Base-by-base conservation (phyloP, 2,797 vertebrate genomes). In the Aythya fuligula region DNA sequence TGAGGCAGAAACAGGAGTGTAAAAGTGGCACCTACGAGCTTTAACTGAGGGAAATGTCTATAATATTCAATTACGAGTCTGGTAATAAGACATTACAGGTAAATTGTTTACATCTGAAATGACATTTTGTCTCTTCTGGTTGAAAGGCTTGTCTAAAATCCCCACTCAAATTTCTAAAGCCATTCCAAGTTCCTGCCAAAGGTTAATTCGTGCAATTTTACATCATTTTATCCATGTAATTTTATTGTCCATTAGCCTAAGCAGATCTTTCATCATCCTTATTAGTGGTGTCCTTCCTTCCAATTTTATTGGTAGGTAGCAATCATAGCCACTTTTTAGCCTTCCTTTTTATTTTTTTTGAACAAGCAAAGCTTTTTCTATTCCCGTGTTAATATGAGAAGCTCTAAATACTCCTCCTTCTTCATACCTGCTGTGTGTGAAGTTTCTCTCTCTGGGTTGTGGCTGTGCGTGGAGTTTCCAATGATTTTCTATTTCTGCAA, bases 141-240 rank as follows among this genome's bases (percentile, higher is more conserved):
- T 70, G 66, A 89, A 94, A 89, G 47, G 60, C 71, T 89, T 89
- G 77, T 71, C 56, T 95, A 12, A 94, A 94, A 91, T 82, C 64
- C 70, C 74, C 89, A 28, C 80, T 95, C 71, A 87, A 82, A 92
- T 89, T 80, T 93, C 88, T 85, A 87, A 93, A 94, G n/a, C 71
- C 43, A 38, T 87, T 94, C 74, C 74, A 73, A 70, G 77, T 92
- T 95, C 77, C 90, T n/a, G 5, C 62, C 74, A 94, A 95, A 93
- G 92, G 80, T 90, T 96, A 95, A 89, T 86, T 92, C 17, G 30
- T 87, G 28, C 84, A 86, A 87, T 90, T 95, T 93, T 89, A 67
- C 67, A 77, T 57, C 28, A 10, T 41, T 94, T 94, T 94, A 78
- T 90, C 85, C 17, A 10, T 87, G 47, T 88, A 86, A 93, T 95